Evolutionary conservation across 2,113 vertebrate genomes (phyloP), one percentile per base, ranked within the genome.

Genomic region (Myotis davidii): DNA sequence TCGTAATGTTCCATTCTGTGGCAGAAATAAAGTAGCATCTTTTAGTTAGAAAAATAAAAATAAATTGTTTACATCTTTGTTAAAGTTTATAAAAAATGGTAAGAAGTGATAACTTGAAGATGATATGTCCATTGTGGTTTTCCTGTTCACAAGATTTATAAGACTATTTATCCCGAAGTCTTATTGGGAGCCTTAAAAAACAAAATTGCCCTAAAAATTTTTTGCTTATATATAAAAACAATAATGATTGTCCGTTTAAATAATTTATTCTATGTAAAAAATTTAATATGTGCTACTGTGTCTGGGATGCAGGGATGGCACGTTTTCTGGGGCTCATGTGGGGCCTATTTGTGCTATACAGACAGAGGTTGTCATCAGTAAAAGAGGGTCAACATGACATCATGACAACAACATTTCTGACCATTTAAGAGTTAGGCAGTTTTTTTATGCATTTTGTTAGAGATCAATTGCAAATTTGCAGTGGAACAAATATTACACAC

Each of bases 161-260:
- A 82, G 29, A 82, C 82, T 70, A 91, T 76, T 81, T 88, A 88
- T 50, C 54, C 52, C 83, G n/a, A 88, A 85, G 50, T 52, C 3
- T 85, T 88, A 84, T 37, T 67, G 84, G 32, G 92, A 82, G 45
- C 27, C 61, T 56, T 91, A 90, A 88, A 37, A 52, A 88, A 72
- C 1, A 72, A 95, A 90, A 65, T 70, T 90, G 10, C 21, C 74
- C 59, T 90, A 79, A 93, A 64, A 88, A 16, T 5, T 21, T 42
- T 50, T 37, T 56, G 2, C 16, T 5, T 72, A 1, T n/a, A 77
- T 91, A 67, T 84, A 64, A 34, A 82, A 90, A 89, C 27, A 69
- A 42, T 56, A 54, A 74, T 56, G 23, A 90, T 8, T 76, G 9
- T 4, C 17, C 7, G 32, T 93, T 88, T 34, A 85, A 92, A 93